These are phyloP conservation scores for Lamellibrachia columna DNA, from an alignment of 2,888 invertebrate species.

Conservation along the genomic window DNA sequence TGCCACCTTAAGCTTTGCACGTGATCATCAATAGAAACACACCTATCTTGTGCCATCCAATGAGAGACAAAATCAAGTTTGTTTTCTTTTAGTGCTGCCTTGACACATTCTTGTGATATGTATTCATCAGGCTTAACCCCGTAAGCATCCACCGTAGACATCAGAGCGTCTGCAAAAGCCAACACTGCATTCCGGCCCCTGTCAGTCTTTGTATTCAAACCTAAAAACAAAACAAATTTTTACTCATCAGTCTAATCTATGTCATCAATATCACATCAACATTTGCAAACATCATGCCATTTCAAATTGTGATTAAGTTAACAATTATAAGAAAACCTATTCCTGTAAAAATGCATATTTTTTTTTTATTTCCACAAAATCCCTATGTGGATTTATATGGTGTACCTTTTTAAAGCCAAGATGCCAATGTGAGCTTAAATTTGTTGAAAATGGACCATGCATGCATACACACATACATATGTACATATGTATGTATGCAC, in stretches of 20 bases:
- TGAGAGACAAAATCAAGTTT: conserved; percentile 60
- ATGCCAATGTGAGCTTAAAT: background rate
- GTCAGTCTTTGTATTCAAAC: background rate
- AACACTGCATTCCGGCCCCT: conserved; percentile 53
- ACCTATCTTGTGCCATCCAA: conserved; percentile 64
- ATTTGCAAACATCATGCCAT: no score
- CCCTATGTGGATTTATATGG: no score
- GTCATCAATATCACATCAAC: no score
- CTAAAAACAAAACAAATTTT: conserved; percentile 1
- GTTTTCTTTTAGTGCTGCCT: conserved; percentile 58
- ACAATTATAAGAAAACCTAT: no score
- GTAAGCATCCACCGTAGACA: conserved; percentile 60
- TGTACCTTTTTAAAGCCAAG: no score
- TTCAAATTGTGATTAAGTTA: no score
- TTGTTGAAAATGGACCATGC: background rate
- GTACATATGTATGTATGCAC: background rate
- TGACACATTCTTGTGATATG: conserved; percentile 60
- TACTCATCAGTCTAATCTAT: background rate
- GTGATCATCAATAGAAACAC: background rate
- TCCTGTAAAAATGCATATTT: no score
- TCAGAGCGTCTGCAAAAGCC: conserved; percentile 63
- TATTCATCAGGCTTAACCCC: conserved; percentile 54
- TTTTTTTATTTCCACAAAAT: no score
- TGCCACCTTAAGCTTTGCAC: background rate
- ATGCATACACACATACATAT: background rate